A percentile compares a stretch with the other conserved stretches of the same genome.
Evolutionary conservation across 2,797 vertebrate species (phyloP).

Genomic region (Esox lucius): DNA sequence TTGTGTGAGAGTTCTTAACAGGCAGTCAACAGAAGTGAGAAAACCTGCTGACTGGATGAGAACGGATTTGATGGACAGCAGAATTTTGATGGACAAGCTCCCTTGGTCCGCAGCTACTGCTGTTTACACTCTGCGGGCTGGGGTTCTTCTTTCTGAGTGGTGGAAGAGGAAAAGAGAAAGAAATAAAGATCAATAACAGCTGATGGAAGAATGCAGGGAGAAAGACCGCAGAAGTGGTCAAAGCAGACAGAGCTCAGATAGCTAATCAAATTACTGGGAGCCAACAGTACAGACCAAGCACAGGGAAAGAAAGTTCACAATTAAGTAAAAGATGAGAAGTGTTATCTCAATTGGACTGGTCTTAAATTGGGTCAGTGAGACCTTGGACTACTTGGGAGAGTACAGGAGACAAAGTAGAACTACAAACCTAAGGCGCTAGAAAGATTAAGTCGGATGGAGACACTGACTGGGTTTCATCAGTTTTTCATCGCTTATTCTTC

Average conservation of each 20-base stretch:
- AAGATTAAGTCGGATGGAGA: neutral
- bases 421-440: neutral
- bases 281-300: neutral
- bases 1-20: constrained; percentile 76
- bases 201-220: too few species aligned
- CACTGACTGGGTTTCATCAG: neutral
- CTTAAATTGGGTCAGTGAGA: constrained; percentile 24
- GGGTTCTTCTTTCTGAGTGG: constrained; percentile 84
- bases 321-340: neutral
- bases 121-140: constrained; percentile 98
- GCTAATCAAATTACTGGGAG: neutral
- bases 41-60: constrained; percentile 60
- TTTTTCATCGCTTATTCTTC: too few species aligned
- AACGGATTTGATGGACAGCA: constrained; percentile 56
- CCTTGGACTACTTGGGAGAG: neutral
- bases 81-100: constrained; percentile 61
- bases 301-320: neutral
- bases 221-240: neutral
- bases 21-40: constrained; percentile 68
- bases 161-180: constrained; percentile 14
- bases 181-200: neutral
- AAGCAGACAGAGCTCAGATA: neutral
- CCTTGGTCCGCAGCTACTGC: constrained; percentile 83
- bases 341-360: constrained; percentile 34
- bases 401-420: neutral